These are phyloP conservation scores for Falco peregrinus DNA, from an alignment of 2,797 vertebrate species.

Conservation along the genomic window DNA sequence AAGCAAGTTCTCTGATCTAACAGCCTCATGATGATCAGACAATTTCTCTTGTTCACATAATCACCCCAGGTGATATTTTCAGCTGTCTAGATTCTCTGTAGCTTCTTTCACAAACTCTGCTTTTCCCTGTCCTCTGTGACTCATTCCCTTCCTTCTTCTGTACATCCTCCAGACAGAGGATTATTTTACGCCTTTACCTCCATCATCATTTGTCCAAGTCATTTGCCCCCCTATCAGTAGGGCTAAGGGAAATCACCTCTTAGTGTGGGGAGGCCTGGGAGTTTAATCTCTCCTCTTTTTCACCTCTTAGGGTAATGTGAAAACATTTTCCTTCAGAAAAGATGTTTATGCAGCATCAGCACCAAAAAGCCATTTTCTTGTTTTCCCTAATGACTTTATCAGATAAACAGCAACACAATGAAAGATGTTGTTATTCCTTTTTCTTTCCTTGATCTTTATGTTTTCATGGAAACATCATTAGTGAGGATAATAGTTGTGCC, in stretches of 20 bases:
- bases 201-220: neutral
- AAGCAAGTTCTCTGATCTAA: neutral
- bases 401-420: constrained; percentile 64
- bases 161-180: neutral
- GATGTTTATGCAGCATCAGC: constrained; percentile 71
- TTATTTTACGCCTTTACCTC: neutral
- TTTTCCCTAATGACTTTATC: constrained; percentile 70
- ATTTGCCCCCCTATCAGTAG: neutral
- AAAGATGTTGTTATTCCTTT: constrained; percentile 63
- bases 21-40: neutral
- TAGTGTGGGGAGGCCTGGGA: neutral
- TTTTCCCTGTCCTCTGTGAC: neutral
- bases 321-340: constrained; percentile 71
- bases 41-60: neutral
- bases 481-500: constrained; percentile 36
- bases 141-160: neutral
- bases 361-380: constrained; percentile 74
- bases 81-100: neutral
- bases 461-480: constrained; percentile 51
- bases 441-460: constrained; percentile 56
- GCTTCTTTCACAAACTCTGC: neutral
- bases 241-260: neutral
- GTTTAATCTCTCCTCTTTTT: constrained; percentile 43
- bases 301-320: constrained; percentile 62
- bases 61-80: neutral